phyloP scores from a whole-genome alignment of 2,888 invertebrate species.

The Orgyia antiqua region DNA sequence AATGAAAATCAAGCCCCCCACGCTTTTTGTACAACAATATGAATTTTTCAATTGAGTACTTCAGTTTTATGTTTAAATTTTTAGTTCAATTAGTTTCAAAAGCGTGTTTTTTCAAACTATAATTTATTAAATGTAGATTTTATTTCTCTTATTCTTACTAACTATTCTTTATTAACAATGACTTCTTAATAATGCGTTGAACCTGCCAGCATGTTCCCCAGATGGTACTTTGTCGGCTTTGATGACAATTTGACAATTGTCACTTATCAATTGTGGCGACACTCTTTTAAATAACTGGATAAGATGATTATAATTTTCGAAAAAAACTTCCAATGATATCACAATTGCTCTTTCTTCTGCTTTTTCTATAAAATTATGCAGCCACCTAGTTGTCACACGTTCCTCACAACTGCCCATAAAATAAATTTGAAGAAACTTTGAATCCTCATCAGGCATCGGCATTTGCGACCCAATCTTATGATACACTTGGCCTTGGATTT shows the following conservation, averaged over 20 bases:
- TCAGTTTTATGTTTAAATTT: no score
- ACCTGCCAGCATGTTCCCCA: neutral
- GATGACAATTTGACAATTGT: constrained; percentile 8
- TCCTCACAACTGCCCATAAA: constrained; percentile 6
- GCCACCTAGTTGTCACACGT: constrained; percentile 2
- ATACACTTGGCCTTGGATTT: constrained; percentile 9
- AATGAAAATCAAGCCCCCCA: no score
- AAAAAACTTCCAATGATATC: constrained; percentile 1
- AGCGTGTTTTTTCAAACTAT: no score
- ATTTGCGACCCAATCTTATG: constrained; percentile 6
- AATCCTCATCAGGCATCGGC: constrained; percentile 1
- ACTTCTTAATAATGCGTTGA: no score
- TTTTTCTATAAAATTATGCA: constrained; percentile 1
- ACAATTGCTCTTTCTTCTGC: constrained; percentile 2
- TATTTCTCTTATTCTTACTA: no score
- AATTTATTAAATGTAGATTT: no score
- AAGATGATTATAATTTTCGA: constrained; percentile 2
- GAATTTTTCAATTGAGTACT: no score
- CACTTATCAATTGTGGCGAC: constrained; percentile 1
- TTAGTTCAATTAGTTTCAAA: no score
- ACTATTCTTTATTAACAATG: no score
- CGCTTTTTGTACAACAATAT: no score
- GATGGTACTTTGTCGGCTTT: constrained; percentile 5
- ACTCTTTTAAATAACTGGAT: constrained; percentile 7
- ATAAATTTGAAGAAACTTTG: constrained; percentile 10